Percentiles rank a stretch among this genome's conserved stretches.
These are phyloP conservation scores for Dreissena polymorpha DNA, from an alignment of 1,140 invertebrate genomes.

Conservation along the genomic window DNA sequence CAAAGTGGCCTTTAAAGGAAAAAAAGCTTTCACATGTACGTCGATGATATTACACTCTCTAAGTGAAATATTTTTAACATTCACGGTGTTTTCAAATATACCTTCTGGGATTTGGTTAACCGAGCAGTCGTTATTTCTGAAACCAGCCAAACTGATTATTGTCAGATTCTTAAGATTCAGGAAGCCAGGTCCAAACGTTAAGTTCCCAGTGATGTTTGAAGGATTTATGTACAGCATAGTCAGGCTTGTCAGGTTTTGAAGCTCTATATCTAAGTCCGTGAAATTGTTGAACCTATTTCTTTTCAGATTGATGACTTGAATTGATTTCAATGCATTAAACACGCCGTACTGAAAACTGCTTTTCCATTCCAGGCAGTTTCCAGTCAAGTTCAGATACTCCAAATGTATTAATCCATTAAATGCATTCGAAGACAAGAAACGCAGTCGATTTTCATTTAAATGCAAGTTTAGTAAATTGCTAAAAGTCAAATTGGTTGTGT, in stretches of 20 bases:
- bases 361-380: not conserved
- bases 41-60: not conserved
- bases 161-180: not conserved
- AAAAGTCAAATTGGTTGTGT: not conserved
- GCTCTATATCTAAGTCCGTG: slow-evolving; percentile 4
- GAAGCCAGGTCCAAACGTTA: slow-evolving; percentile 8
- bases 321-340: slow-evolving; percentile 12
- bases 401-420: slow-evolving; percentile 10
- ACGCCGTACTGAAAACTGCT: slow-evolving; percentile 25
- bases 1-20: not conserved
- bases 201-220: not conserved
- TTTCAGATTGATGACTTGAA: slow-evolving; percentile 21
- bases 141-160: slow-evolving; percentile 5
- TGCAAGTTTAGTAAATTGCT: not conserved
- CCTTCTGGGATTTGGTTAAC: not conserved
- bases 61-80: slow-evolving; percentile 3
- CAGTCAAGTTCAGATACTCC: slow-evolving; percentile 24
- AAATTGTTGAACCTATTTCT: slow-evolving; percentile 5
- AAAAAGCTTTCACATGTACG: slow-evolving; percentile 19
- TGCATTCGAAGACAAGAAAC: not conserved
- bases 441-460: not conserved
- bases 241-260: not conserved
- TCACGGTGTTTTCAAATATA: not conserved
- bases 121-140: not conserved
- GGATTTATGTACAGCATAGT: not conserved